phyloP scores from a whole-genome alignment of 2,888 invertebrate species.

The Leptopilina syphax region DNA sequence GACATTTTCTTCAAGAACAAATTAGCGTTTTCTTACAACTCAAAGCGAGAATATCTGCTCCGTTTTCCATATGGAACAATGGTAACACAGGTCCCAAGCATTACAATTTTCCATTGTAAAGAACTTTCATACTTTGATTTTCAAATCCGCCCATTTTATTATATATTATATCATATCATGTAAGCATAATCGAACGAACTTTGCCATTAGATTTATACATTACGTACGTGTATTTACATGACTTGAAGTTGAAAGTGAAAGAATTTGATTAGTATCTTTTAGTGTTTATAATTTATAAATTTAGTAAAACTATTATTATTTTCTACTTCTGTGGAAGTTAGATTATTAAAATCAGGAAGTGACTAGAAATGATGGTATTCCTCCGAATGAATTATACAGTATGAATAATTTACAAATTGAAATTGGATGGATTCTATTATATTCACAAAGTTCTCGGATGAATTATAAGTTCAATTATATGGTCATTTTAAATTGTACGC shows the following conservation, averaged over 20 bases:
- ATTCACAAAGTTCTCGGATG: not conserved
- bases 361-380: not conserved
- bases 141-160: constrained; percentile 1
- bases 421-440: not conserved
- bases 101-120: constrained; percentile 22
- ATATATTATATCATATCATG: not conserved
- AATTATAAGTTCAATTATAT: constrained; percentile 8
- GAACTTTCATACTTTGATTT: not conserved
- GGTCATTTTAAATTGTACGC: not conserved
- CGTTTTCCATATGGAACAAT: constrained; percentile 24
- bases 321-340: not conserved
- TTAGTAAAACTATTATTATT: not conserved
- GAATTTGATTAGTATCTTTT: not conserved
- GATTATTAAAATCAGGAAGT: constrained; percentile 12
- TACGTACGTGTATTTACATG: not conserved
- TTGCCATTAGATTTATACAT: not conserved
- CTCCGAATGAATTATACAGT: not conserved
- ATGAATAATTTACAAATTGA: not conserved
- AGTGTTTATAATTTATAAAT: not conserved
- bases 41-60: constrained; percentile 5
- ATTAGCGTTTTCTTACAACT: constrained; percentile 17
- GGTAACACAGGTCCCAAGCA: not conserved
- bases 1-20: constrained; percentile 31
- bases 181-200: not conserved
- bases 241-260: not conserved